Conservation (phyloP, 2,113 vertebrate species). For the Eclectus roratus region DNA sequence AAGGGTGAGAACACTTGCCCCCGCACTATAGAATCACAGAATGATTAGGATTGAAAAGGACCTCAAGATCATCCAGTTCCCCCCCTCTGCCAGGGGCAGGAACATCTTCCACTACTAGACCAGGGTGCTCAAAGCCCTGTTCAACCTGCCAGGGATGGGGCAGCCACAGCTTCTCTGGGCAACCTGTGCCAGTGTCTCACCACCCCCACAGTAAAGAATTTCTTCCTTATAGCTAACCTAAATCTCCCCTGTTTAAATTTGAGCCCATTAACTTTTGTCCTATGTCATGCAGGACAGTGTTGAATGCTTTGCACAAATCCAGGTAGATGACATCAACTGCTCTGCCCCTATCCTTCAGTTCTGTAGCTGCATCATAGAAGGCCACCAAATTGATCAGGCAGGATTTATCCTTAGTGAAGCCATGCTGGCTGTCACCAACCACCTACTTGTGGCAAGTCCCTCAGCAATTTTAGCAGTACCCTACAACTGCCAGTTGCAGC, state of each 20-base stretch:
- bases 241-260: neutral
- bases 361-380: neutral
- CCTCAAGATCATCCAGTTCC: neutral
- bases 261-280: neutral
- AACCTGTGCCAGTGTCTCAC: neutral
- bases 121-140: neutral
- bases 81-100: neutral
- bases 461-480: neutral
- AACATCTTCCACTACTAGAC: neutral
- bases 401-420: neutral
- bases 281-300: neutral
- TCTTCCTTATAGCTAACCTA: neutral
- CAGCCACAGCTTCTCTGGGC: neutral
- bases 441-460: neutral
- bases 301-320: neutral
- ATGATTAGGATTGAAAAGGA: neutral
- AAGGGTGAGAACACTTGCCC: accelerated
- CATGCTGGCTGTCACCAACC: neutral
- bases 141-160: neutral
- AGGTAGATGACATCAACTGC: neutral
- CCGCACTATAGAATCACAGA: neutral
- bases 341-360: neutral
- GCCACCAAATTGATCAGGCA: neutral
- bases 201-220: neutral
- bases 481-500: neutral